These are phyloP conservation scores for Diorhabda sublineata DNA, from an alignment of 1,140 invertebrate species.

Conservation along the genomic window DNA sequence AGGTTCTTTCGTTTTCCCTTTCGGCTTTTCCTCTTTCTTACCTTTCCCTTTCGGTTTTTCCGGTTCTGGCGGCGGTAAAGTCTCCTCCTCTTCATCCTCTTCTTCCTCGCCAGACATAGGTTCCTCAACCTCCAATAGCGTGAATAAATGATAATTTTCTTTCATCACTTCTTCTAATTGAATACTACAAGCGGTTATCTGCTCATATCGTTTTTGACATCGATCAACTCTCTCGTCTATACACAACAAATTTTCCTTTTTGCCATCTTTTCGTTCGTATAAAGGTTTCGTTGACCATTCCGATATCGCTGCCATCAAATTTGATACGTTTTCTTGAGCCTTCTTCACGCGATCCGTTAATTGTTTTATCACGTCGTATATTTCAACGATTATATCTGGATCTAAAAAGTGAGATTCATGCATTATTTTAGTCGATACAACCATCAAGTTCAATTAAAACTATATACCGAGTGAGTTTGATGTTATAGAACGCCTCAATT, in stretches of 20 bases:
- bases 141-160: constrained; percentile 58
- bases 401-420: constrained; percentile 27
- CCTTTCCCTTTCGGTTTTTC: constrained; percentile 24
- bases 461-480: too few relatives aligned
- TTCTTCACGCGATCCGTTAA: constrained; percentile 62
- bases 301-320: constrained; percentile 56
- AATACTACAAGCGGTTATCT: constrained; percentile 53
- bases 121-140: constrained; percentile 50
- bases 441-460: too few relatives aligned
- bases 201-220: constrained; percentile 52
- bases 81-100: constrained; percentile 13
- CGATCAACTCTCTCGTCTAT: constrained; percentile 56
- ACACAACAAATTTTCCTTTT: constrained; percentile 56
- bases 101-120: constrained; percentile 16
- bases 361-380: constrained; percentile 48
- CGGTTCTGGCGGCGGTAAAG: constrained; percentile 12
- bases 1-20: constrained; percentile 25
- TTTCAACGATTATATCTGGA: constrained; percentile 30
- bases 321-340: constrained; percentile 62
- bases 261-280: constrained; percentile 61
- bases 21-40: constrained; percentile 19
- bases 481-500: too few relatives aligned
- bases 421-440: too few relatives aligned
- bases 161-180: constrained; percentile 58
- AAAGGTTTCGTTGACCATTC: constrained; percentile 66